These are phyloP conservation scores for Gambusia holbrooki DNA, from an alignment of 2,113 vertebrate genomes.

Conservation along the genomic window DNA sequence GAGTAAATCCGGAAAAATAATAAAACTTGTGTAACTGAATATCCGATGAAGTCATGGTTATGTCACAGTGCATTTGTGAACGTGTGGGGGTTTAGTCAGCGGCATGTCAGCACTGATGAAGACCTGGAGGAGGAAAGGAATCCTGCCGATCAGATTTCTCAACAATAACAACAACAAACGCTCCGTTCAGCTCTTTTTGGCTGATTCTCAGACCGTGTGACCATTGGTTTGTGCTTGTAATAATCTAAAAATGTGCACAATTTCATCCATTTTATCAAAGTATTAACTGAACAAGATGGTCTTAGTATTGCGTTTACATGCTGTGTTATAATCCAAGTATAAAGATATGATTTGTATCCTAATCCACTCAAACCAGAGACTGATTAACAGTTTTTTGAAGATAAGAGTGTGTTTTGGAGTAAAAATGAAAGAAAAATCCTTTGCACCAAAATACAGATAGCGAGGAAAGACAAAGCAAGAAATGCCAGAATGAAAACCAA, in stretches of 20 bases:
- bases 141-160: constrained; percentile 43
- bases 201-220: constrained; percentile 42
- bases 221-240: constrained; percentile 26
- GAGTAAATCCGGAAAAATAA: not conserved
- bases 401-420: constrained; percentile 2
- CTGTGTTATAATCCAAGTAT: not conserved
- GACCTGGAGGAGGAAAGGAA: constrained; percentile 62
- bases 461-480: not conserved
- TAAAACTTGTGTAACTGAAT: not conserved
- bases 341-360: not conserved
- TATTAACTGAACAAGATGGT: not conserved
- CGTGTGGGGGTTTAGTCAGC: not conserved
- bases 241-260: not conserved
- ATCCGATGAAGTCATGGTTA: not conserved
- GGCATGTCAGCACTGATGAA: constrained; percentile 55
- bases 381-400: constrained; percentile 43
- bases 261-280: not conserved
- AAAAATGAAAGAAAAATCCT: not conserved
- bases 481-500: constrained; percentile 11
- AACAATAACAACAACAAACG: constrained; percentile 48
- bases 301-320: constrained; percentile 11
- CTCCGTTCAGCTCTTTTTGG: constrained; percentile 54
- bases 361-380: constrained; percentile 31
- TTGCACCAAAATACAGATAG: not conserved
- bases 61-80: constrained; percentile 5